A percentile compares a stretch with the other conserved stretches of the same genome.
phyloP scores from a whole-genome alignment of 1,140 invertebrate genomes.

The Paraescarpia echinospica region DNA sequence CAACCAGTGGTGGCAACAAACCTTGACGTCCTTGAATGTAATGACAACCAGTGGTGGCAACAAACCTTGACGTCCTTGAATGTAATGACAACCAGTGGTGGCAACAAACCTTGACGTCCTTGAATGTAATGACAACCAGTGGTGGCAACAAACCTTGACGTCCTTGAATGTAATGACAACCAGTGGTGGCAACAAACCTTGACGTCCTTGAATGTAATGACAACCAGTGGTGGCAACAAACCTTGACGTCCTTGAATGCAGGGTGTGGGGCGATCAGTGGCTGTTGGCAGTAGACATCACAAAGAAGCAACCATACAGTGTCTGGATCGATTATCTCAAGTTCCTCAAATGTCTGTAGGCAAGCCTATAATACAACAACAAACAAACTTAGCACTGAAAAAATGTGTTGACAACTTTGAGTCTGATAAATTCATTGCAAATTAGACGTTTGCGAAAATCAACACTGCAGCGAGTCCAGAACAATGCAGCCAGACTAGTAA shows the following conservation, averaged over 20 bases:
- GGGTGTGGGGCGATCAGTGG: conserved; percentile 14
- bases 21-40: too few relatives aligned
- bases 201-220: not conserved
- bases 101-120: too few relatives aligned
- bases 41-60: too few relatives aligned
- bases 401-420: not conserved
- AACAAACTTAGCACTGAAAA: not conserved
- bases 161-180: too few relatives aligned
- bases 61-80: too few relatives aligned
- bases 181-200: not conserved
- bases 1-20: too few relatives aligned
- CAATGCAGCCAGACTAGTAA: too few relatives aligned
- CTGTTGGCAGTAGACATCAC: conserved; percentile 18
- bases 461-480: too few relatives aligned
- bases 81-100: too few relatives aligned
- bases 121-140: too few relatives aligned
- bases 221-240: not conserved
- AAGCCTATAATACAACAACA: conserved; percentile 15
- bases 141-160: too few relatives aligned
- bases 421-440: not conserved
- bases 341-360: conserved; percentile 15
- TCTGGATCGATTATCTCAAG: conserved; percentile 20
- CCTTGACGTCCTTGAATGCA: not conserved
- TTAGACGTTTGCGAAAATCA: not conserved
- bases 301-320: conserved; percentile 25